Conservation (phyloP, 1,140 invertebrate species). For the Drosophila athabasca region DNA sequence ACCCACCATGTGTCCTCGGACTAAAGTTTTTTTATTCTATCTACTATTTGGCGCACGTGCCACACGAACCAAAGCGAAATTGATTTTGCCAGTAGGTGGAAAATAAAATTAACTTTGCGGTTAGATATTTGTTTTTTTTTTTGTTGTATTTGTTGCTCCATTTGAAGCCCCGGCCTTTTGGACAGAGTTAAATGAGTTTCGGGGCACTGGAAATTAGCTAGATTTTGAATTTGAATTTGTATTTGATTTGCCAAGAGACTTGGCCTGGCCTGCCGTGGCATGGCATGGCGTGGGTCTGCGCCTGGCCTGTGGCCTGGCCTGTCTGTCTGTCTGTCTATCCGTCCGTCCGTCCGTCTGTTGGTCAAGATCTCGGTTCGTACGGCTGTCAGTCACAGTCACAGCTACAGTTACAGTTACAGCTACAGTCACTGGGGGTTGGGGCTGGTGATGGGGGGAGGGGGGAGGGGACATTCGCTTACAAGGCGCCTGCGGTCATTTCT, state of each 20-base stretch:
- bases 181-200: constrained; percentile 71
- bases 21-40: constrained; percentile 66
- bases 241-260: constrained; percentile 61
- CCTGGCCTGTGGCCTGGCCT: constrained; percentile 6
- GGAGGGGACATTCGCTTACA: constrained; percentile 65
- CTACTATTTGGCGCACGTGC: constrained; percentile 77
- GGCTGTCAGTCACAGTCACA: constrained; percentile 65
- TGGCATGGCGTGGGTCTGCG: constrained; percentile 62
- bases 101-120: constrained; percentile 82
- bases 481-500: constrained; percentile 78
- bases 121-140: constrained; percentile 18
- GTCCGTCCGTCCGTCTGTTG: constrained; percentile 24
- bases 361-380: constrained; percentile 74
- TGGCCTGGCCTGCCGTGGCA: constrained; percentile 46
- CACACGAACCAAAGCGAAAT: constrained; percentile 82
- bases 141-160: constrained; percentile 56
- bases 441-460: constrained; percentile 20
- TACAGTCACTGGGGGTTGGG: constrained; percentile 32
- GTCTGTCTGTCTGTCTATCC: too few relatives aligned
- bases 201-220: constrained; percentile 71
- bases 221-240: constrained; percentile 50
- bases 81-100: constrained; percentile 83
- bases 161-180: constrained; percentile 25
- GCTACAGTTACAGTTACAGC: constrained; percentile 37
- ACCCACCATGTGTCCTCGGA: constrained; percentile 4